phyloP scores from a whole-genome alignment of 2,888 invertebrate genomes.

The Schrankia costaestrigalis region DNA sequence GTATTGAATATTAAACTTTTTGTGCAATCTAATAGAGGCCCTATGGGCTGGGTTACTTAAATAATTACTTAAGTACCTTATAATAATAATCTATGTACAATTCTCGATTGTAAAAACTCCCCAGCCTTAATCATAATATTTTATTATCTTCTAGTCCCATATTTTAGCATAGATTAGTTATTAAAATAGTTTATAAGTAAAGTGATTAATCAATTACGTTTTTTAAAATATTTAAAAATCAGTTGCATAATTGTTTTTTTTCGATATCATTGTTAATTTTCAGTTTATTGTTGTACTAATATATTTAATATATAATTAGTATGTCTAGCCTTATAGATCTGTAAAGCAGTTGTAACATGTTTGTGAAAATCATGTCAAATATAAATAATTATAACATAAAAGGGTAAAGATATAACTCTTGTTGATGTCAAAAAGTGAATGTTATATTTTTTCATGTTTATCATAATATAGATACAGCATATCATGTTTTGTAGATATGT shows the following conservation, averaged over 20 bases:
- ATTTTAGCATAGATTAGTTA: slow-evolving; percentile 38
- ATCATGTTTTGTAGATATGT: slow-evolving; percentile 75
- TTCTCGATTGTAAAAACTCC: background rate
- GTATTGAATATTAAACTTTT: no score
- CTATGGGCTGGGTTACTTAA: no score
- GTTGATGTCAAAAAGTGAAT: slow-evolving; percentile 35
- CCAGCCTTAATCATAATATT: slow-evolving; percentile 14
- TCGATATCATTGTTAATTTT: slow-evolving; percentile 15
- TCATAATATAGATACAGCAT: slow-evolving; percentile 58
- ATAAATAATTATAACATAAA: slow-evolving; percentile 23
- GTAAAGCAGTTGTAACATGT: slow-evolving; percentile 37
- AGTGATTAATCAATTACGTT: slow-evolving; percentile 24
- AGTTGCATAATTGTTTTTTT: slow-evolving; percentile 19
- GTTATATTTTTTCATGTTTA: slow-evolving; percentile 59
- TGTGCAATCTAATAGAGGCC: no score
- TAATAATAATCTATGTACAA: slow-evolving; percentile 14
- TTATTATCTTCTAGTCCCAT: slow-evolving; percentile 64
- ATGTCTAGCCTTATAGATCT: slow-evolving; percentile 53
- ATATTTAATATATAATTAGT: slow-evolving; percentile 18
- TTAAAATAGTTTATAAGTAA: slow-evolving; percentile 38
- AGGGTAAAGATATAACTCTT: slow-evolving; percentile 18
- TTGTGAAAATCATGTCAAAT: slow-evolving; percentile 58
- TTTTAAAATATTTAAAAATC: slow-evolving; percentile 13
- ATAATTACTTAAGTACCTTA: no score
- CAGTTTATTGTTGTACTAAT: slow-evolving; percentile 16